phyloP scores from a whole-genome alignment of 92 coral and sea anemone species.

The Actinernus sp. region DNA sequence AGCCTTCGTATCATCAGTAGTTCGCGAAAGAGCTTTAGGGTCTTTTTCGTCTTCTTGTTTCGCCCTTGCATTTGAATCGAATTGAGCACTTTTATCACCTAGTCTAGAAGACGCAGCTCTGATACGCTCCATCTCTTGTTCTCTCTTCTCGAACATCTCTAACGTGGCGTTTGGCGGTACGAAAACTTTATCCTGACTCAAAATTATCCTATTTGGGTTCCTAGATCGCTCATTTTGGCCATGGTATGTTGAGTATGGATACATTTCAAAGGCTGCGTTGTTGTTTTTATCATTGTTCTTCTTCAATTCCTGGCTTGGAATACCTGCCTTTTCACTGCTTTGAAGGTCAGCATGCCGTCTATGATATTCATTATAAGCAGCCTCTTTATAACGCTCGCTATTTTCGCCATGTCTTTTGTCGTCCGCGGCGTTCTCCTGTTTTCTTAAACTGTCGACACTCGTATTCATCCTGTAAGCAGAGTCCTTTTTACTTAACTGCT shows the following conservation, averaged over 20 bases:
- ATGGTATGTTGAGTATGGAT: constrained; percentile 14
- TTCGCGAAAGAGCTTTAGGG: background rate
- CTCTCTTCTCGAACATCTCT: constrained; percentile 81
- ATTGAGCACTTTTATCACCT: too few species aligned
- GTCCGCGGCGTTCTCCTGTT: constrained; percentile 1
- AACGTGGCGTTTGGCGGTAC: constrained; percentile 86
- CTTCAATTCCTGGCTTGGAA: constrained; percentile 18
- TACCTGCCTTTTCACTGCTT: constrained; percentile 10
- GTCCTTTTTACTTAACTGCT: constrained; percentile 20
- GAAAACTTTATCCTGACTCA: constrained; percentile 71
- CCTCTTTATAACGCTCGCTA: background rate
- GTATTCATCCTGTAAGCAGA: background rate
- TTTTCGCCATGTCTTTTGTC: background rate
- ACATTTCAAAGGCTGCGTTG: constrained; percentile 39
- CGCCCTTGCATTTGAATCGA: background rate
- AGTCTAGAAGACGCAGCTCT: constrained; percentile 11
- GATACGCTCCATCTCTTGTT: constrained; percentile 75
- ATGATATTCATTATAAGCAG: constrained; percentile 2
- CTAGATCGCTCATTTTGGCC: constrained; percentile 23
- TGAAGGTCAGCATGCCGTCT: constrained; percentile 6
- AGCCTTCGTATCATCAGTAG: background rate
- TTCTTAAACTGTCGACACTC: constrained; percentile 7
- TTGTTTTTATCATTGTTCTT: constrained; percentile 64
- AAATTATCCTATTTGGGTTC: constrained; percentile 40
- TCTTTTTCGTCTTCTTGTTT: constrained; percentile 11